Evolutionary conservation across 2,797 vertebrate species (phyloP).

Genomic region (Cichlasoma orientale): DNA sequence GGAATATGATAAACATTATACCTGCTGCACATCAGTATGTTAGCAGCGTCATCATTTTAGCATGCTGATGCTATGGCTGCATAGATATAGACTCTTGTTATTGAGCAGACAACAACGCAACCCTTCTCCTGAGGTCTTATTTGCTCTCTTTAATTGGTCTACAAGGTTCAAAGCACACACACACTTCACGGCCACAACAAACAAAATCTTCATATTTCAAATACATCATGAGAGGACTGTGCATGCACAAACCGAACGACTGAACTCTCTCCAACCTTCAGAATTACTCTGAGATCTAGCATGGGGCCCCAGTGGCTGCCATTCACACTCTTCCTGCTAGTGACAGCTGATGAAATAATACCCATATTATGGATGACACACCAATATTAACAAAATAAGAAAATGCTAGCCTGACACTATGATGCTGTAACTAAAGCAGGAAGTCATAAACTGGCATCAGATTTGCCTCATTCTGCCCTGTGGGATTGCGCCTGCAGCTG

Average conservation of each 20-base stretch:
- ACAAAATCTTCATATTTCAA: background rate
- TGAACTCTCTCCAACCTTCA: conserved; percentile 2
- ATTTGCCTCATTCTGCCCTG: conserved; percentile 5
- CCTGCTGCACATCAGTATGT: background rate
- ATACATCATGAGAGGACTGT: background rate
- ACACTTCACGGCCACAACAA: background rate
- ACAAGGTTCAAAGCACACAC: background rate
- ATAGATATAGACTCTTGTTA: background rate
- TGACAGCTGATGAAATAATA: conserved; percentile 31
- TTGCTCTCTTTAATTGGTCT: background rate
- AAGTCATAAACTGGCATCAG: conserved; percentile 18
- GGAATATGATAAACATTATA: background rate
- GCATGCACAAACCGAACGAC: background rate
- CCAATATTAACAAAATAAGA: conserved; percentile 24
- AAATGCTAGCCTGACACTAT: conserved; percentile 12
- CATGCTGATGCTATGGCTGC: background rate
- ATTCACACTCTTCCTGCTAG: background rate
- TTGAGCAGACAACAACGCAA: background rate
- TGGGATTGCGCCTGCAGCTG: conserved; percentile 31
- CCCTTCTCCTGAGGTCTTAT: background rate
- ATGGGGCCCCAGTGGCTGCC: background rate
- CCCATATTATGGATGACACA: conserved; percentile 15
- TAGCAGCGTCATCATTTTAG: background rate
- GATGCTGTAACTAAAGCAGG: background rate
- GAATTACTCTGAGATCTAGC: background rate